Percentiles rank a stretch among this genome's conserved stretches.
Conservation (phyloP, 1,140 invertebrate genomes). For the Drosophila biarmipes region DNA sequence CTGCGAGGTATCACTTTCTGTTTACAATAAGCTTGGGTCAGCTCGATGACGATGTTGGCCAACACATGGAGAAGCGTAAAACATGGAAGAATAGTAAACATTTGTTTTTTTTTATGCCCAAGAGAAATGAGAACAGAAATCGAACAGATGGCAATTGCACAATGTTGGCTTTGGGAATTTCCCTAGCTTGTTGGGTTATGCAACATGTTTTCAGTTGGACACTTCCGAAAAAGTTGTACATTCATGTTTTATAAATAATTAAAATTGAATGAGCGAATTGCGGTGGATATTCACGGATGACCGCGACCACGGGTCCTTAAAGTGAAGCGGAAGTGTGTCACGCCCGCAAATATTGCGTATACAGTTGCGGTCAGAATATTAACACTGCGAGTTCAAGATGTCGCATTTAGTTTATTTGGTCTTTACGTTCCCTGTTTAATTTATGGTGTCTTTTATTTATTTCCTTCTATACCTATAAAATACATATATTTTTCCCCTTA, state of each 20-base stretch:
- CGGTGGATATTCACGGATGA: slow-evolving; percentile 23
- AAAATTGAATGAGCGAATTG: slow-evolving; percentile 16
- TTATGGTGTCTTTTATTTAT: too few species aligned
- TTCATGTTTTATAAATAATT: slow-evolving; percentile 39
- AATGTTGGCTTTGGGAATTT: slow-evolving; percentile 28
- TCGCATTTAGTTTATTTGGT: too few species aligned
- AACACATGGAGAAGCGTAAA: slow-evolving; percentile 10
- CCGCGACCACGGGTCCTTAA: slow-evolving; percentile 11
- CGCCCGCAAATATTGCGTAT: slow-evolving; percentile 1
- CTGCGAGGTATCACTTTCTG: slow-evolving; percentile 39
- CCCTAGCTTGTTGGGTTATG: slow-evolving; percentile 15
- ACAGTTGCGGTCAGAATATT: slow-evolving; percentile 27
- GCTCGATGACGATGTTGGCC: slow-evolving; percentile 37
- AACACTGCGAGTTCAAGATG: not conserved
- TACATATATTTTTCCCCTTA: too few species aligned
- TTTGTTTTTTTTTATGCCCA: slow-evolving; percentile 11
- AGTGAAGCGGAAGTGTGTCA: slow-evolving; percentile 38
- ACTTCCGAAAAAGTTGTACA: slow-evolving; percentile 9
- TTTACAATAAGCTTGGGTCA: slow-evolving; percentile 41
- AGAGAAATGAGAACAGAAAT: slow-evolving; percentile 11
- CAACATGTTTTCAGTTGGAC: slow-evolving; percentile 13
- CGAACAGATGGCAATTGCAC: slow-evolving; percentile 24
- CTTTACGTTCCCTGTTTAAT: too few species aligned
- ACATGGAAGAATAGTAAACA: slow-evolving; percentile 12
- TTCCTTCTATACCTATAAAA: too few species aligned